A percentile compares a stretch with the other conserved stretches of the same genome.
Evolutionary conservation across 64 coral and sea anemone species (phyloP).

Genomic region (Montipora efflorescens): DNA sequence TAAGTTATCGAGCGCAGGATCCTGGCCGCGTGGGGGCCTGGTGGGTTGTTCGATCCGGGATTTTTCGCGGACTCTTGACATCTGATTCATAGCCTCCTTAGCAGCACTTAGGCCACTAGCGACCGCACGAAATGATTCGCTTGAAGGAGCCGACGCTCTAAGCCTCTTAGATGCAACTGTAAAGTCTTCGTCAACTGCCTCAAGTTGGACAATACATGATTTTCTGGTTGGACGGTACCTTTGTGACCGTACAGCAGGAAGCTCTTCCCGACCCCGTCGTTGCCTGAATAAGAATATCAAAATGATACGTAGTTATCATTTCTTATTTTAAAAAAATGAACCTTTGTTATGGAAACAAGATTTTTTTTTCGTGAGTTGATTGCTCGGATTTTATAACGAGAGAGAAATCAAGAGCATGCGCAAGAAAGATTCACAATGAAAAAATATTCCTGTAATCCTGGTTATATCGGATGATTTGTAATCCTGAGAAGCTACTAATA

Average conservation of each 20-base stretch:
- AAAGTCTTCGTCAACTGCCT: conserved; percentile 30
- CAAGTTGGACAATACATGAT: conserved; percentile 1
- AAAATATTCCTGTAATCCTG: too few species aligned
- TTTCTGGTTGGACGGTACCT: not conserved
- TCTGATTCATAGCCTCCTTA: conserved; percentile 13
- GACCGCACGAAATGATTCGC: conserved; percentile 21
- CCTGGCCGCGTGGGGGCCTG: not conserved
- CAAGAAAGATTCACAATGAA: too few species aligned
- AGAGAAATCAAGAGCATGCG: too few species aligned
- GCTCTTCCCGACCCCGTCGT: not conserved
- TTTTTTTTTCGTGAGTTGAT: too few species aligned
- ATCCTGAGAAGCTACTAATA: too few species aligned
- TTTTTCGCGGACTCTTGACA: conserved; percentile 19
- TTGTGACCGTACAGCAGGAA: not conserved
- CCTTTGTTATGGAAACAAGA: too few species aligned
- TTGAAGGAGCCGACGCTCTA: not conserved
- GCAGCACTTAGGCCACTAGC: conserved; percentile 3
- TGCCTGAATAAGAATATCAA: not conserved
- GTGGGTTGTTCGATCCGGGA: not conserved
- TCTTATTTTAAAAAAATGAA: too few species aligned
- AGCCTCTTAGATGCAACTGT: not conserved
- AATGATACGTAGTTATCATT: too few species aligned
- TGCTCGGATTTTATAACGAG: too few species aligned
- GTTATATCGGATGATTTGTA: too few species aligned
- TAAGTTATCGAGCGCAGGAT: not conserved